Evolutionary conservation across 92 coral and sea anemone genomes (phyloP).

Genomic region (Heliopora coerulea): DNA sequence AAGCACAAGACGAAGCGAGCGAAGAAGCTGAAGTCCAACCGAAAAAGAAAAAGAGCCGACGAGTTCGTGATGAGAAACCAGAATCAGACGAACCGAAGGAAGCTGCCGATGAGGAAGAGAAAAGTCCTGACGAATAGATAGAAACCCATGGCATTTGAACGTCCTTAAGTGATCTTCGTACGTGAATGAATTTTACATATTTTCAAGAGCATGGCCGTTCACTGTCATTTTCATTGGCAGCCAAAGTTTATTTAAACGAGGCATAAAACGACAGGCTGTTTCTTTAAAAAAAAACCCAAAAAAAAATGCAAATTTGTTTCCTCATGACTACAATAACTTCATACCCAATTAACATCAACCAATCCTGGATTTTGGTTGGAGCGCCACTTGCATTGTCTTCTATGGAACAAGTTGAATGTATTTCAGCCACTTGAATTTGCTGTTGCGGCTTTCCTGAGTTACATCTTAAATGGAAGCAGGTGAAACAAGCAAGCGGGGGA

Average conservation of each 20-base stretch:
- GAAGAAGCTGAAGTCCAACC: slow-evolving; percentile 84
- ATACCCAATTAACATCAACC: too few species aligned
- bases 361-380: too few species aligned
- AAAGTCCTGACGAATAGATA: slow-evolving; percentile 54
- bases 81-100: slow-evolving; percentile 67
- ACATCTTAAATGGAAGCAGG: too few species aligned
- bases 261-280: background rate
- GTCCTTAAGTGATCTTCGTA: background rate
- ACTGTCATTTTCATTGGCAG: background rate
- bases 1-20: slow-evolving; percentile 73
- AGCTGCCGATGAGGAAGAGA: slow-evolving; percentile 79
- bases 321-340: too few species aligned
- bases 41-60: slow-evolving; percentile 84
- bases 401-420: too few species aligned
- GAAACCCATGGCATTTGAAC: background rate
- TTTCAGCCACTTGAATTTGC: too few species aligned
- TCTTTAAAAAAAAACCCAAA: too few species aligned
- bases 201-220: too few species aligned
- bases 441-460: too few species aligned
- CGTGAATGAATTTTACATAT: background rate
- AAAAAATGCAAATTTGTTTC: too few species aligned
- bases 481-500: too few species aligned
- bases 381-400: too few species aligned
- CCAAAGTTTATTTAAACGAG: background rate
- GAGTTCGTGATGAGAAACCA: slow-evolving; percentile 71